Evolutionary conservation across 2,888 invertebrate genomes (phyloP).

Genomic region (Cynaeus angustus): DNA sequence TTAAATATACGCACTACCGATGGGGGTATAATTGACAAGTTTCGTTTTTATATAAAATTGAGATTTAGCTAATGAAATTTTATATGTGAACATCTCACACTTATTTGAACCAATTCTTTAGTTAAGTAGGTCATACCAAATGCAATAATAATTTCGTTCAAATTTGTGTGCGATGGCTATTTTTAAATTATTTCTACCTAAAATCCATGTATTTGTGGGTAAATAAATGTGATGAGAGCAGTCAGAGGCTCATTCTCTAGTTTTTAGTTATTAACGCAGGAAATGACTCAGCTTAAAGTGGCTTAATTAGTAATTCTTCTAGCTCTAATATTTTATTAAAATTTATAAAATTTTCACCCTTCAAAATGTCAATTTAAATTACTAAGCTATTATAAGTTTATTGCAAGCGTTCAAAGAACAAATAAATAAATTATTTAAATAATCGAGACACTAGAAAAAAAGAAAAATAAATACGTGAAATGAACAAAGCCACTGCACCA

Average conservation of each 20-base stretch:
- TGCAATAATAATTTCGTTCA: slow-evolving; percentile 61
- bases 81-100: slow-evolving; percentile 55
- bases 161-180: slow-evolving; percentile 58
- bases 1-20: slow-evolving; percentile 64
- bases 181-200: slow-evolving; percentile 64
- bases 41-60: slow-evolving; percentile 63
- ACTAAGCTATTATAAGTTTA: no score
- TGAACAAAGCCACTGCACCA: no score
- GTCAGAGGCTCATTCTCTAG: slow-evolving; percentile 36
- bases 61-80: slow-evolving; percentile 60
- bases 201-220: slow-evolving; percentile 66
- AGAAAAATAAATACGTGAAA: no score
- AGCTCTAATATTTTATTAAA: no score
- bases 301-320: no score
- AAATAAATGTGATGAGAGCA: slow-evolving; percentile 65
- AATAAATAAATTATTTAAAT: no score
- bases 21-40: slow-evolving; percentile 57
- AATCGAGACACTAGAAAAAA: no score
- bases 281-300: no score
- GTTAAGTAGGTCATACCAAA: slow-evolving; percentile 54
- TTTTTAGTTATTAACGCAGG: slow-evolving; percentile 31
- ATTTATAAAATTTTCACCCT: no score
- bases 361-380: no score
- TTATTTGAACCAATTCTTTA: slow-evolving; percentile 52
- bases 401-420: no score